phyloP scores from a whole-genome alignment of 2,113 vertebrate genomes.

The Chamaetylas fuelleborni region DNA sequence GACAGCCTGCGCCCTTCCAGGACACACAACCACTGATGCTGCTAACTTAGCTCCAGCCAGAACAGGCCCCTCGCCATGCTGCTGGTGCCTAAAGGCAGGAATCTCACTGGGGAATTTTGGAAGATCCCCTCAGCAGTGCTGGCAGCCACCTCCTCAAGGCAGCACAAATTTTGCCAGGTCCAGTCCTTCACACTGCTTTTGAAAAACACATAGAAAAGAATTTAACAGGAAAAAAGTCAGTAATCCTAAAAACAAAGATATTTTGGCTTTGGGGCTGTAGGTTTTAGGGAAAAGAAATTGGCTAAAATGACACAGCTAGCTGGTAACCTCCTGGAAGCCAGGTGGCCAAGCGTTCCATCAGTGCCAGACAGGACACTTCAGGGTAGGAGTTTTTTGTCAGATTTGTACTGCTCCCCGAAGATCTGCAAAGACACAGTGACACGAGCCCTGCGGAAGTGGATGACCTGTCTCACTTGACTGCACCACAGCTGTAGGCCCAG shows the following conservation, averaged over 20 bases:
- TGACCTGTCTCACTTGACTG: rapidly evolving
- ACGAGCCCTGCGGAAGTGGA: background rate
- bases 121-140: background rate
- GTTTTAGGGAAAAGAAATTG: background rate
- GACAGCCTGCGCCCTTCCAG: background rate
- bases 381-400: background rate
- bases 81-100: background rate
- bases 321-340: background rate
- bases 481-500: background rate
- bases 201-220: background rate
- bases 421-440: background rate
- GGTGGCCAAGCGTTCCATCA: rapidly evolving
- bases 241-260: background rate
- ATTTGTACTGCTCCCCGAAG: background rate
- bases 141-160: background rate
- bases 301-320: background rate
- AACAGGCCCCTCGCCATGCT: background rate
- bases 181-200: background rate
- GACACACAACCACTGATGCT: background rate
- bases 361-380: background rate
- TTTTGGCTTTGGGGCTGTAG: background rate
- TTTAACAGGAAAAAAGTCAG: background rate
- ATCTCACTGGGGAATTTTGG: background rate
- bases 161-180: background rate
- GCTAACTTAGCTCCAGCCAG: background rate